These are phyloP conservation scores for Drosophila pachea DNA, from an alignment of 1,140 invertebrate genomes.

Conservation along the genomic window DNA sequence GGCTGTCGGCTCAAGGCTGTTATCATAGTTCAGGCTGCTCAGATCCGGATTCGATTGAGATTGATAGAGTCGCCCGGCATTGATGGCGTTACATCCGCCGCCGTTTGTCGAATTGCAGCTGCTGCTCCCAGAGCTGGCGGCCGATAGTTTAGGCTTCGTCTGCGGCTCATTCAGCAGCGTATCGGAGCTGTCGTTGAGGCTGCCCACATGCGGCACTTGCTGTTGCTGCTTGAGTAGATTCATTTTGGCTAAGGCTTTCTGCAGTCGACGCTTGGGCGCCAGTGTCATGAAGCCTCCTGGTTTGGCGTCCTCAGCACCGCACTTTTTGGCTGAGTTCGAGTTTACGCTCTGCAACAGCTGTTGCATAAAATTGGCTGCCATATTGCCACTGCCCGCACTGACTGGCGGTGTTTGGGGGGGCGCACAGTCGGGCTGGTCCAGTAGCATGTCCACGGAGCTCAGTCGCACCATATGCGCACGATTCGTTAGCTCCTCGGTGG, in stretches of 20 bases:
- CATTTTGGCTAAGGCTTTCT: constrained; percentile 94
- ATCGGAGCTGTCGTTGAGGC: constrained; percentile 65
- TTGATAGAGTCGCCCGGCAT: constrained; percentile 83
- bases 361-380: constrained; percentile 74
- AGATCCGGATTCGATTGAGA: constrained; percentile 96
- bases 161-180: constrained; percentile 53
- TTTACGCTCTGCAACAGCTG: constrained; percentile 72
- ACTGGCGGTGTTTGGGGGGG: constrained; percentile 62
- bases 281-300: constrained; percentile 92
- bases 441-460: constrained; percentile 73
- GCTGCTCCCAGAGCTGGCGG: constrained; percentile 52
- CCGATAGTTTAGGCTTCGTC: constrained; percentile 50
- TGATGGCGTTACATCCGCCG: constrained; percentile 14
- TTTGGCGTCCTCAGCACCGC: constrained; percentile 79
- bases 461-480: constrained; percentile 68
- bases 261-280: constrained; percentile 89
- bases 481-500: constrained; percentile 57
- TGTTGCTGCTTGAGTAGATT: constrained; percentile 92
- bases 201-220: constrained; percentile 46
- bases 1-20: constrained; percentile 64
- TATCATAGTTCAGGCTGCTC: constrained; percentile 87
- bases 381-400: constrained; percentile 40
- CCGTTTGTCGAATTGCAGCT: constrained; percentile 53
- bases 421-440: constrained; percentile 71
- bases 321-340: constrained; percentile 81